These are phyloP conservation scores for Tokudaia muenninki DNA, from an alignment of 2,797 vertebrate species.

Conservation along the genomic window DNA sequence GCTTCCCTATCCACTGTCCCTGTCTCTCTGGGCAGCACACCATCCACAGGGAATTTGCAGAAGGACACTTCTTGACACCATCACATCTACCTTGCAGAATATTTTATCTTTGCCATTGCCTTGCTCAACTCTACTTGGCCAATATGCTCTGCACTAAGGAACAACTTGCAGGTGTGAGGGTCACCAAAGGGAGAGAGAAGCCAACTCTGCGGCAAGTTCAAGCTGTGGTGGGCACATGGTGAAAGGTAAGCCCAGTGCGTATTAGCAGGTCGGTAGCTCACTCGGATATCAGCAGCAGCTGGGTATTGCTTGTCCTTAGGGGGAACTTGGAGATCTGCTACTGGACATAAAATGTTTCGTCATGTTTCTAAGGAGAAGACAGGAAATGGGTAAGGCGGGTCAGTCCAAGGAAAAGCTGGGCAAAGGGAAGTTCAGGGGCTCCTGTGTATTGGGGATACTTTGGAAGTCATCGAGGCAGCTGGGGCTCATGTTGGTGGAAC, in stretches of 20 bases:
- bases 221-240: background rate
- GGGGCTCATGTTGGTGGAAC: background rate
- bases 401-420: background rate
- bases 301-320: background rate
- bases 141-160: background rate
- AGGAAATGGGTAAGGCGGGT: background rate
- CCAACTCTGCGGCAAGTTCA: slow-evolving; percentile 26
- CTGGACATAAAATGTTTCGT: slow-evolving; percentile 34
- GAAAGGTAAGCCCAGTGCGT: background rate
- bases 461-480: background rate
- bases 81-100: background rate
- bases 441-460: background rate
- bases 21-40: background rate
- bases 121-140: slow-evolving; percentile 34
- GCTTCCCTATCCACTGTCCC: slow-evolving; percentile 18
- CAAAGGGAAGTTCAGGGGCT: background rate
- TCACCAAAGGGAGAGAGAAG: slow-evolving; percentile 1
- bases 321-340: slow-evolving; percentile 7
- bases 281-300: background rate
- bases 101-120: background rate
- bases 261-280: background rate
- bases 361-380: background rate
- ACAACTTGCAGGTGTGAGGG: background rate
- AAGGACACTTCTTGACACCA: background rate
- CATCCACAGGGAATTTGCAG: background rate